Evolutionary conservation across 2,797 vertebrate species (phyloP).

Genomic region (Smutsia gigantea): DNA sequence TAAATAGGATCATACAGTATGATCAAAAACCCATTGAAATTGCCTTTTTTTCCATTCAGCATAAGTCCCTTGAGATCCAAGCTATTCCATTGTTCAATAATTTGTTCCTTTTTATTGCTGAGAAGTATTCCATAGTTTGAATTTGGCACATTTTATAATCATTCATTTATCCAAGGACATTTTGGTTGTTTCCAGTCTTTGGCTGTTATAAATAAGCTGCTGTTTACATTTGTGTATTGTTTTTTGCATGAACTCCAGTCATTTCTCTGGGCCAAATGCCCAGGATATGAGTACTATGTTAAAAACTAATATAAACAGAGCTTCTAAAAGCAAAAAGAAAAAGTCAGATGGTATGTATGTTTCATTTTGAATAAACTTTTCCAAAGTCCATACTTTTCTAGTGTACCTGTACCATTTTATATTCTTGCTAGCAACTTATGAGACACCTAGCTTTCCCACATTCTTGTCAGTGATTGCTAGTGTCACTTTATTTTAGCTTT

Average conservation of each 20-base stretch:
- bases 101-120: neutral
- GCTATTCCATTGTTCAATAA: neutral
- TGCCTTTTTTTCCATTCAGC: neutral
- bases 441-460: neutral
- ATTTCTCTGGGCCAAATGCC: neutral
- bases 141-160: neutral
- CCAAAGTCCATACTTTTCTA: neutral
- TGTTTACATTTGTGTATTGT: neutral
- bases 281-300: neutral
- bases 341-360: neutral
- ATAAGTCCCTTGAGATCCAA: neutral
- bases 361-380: neutral
- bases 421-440: neutral
- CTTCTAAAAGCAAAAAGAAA: neutral
- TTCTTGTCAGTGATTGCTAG: neutral
- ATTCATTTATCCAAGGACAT: neutral
- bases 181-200: neutral
- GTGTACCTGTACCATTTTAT: neutral
- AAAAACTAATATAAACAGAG: neutral
- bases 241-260: neutral
- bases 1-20: neutral
- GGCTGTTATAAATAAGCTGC: neutral
- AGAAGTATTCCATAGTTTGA: neutral
- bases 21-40: neutral
- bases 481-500: neutral